These are phyloP conservation scores for Germaria angustata DNA, from an alignment of 2,888 invertebrate species.

Conservation along the genomic window DNA sequence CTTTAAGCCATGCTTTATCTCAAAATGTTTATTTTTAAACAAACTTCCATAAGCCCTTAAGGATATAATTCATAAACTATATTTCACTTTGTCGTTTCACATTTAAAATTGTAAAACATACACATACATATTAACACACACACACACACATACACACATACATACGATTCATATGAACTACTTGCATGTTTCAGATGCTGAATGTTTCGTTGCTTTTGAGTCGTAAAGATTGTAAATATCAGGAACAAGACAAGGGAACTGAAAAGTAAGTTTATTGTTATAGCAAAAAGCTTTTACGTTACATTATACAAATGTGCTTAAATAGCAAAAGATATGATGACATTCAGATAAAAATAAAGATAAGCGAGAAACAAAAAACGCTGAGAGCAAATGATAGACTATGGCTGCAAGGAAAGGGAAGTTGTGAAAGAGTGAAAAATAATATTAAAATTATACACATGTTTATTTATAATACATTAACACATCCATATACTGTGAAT, in stretches of 20 bases:
- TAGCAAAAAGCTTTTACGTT: slow-evolving; percentile 67
- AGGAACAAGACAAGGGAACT: slow-evolving; percentile 43
- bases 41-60: slow-evolving; percentile 53
- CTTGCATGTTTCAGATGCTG: slow-evolving; percentile 6
- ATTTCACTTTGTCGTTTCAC: slow-evolving; percentile 28
- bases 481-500: not conserved
- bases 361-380: slow-evolving; percentile 44
- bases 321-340: slow-evolving; percentile 67
- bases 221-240: slow-evolving; percentile 51
- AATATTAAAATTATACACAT: slow-evolving; percentile 19
- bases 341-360: slow-evolving; percentile 66
- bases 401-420: not conserved
- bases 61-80: slow-evolving; percentile 66
- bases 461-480: slow-evolving; percentile 3
- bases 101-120: slow-evolving; percentile 45
- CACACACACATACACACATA: not conserved
- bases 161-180: not conserved
- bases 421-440: slow-evolving; percentile 3
- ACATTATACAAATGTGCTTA: slow-evolving; percentile 65
- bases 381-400: slow-evolving; percentile 11
- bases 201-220: slow-evolving; percentile 28
- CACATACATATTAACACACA: slow-evolving; percentile 40
- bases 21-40: slow-evolving; percentile 56
- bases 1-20: slow-evolving; percentile 57
- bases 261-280: slow-evolving; percentile 64